phyloP scores from a whole-genome alignment of 2,888 invertebrate genomes.

The Quadriops clusia region DNA sequence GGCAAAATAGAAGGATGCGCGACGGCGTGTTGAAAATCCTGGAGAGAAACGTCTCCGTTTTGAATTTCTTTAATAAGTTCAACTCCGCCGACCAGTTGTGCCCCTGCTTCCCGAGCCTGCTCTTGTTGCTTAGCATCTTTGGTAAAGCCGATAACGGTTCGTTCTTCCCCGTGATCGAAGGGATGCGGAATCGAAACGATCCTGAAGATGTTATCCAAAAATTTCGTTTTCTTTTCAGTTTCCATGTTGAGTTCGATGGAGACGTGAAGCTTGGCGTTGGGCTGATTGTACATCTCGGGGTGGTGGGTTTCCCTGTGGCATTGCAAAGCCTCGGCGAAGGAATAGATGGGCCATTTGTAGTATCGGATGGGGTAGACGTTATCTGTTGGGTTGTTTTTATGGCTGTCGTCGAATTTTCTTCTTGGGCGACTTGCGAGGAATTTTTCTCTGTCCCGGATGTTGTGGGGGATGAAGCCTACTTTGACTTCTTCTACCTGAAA shows the following conservation, averaged over 20 bases:
- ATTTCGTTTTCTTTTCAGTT: slow-evolving; percentile 51
- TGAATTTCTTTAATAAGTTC: slow-evolving; percentile 69
- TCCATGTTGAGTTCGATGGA: slow-evolving; percentile 72
- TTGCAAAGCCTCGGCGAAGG: slow-evolving; percentile 63
- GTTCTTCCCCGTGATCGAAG: slow-evolving; percentile 57
- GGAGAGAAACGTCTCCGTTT: slow-evolving; percentile 52
- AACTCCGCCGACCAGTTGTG: slow-evolving; percentile 56
- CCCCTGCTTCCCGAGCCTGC: slow-evolving; percentile 57
- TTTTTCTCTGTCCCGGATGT: slow-evolving; percentile 47
- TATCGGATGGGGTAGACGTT: slow-evolving; percentile 50
- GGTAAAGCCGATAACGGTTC: slow-evolving; percentile 62
- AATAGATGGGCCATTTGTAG: slow-evolving; percentile 49
- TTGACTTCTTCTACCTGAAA: slow-evolving; percentile 64
- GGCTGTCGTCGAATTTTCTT: slow-evolving; percentile 49
- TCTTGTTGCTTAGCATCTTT: slow-evolving; percentile 50
- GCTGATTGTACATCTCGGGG: slow-evolving; percentile 68
- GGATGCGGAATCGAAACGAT: slow-evolving; percentile 54
- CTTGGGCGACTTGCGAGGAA: slow-evolving; percentile 37
- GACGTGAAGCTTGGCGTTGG: slow-evolving; percentile 57
- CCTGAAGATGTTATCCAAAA: slow-evolving; percentile 55
- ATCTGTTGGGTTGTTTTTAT: slow-evolving; percentile 44
- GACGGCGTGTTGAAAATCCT: slow-evolving; percentile 62
- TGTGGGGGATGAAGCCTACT: slow-evolving; percentile 62
- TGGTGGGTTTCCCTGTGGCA: slow-evolving; percentile 73
- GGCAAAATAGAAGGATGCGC: slow-evolving; percentile 71